Conservation (phyloP, 2,113 vertebrate species). For the Sturnus vulgaris region DNA sequence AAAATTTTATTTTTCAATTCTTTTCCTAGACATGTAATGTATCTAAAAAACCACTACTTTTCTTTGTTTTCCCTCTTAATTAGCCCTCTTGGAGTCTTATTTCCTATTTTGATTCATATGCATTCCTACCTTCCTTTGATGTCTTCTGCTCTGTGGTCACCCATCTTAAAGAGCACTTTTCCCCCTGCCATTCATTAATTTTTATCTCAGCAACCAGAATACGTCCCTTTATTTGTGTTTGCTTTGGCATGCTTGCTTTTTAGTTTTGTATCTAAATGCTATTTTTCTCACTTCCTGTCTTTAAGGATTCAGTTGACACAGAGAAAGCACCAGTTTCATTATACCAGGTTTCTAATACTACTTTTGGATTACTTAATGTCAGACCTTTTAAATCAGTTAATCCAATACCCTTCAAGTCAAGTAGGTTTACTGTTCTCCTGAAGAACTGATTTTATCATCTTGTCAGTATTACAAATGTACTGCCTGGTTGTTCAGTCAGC, state of each 20-base stretch:
- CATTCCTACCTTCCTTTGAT: not conserved
- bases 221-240: not conserved
- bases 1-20: not conserved
- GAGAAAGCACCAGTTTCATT: not conserved
- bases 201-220: not conserved
- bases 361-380: not conserved
- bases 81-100: not conserved
- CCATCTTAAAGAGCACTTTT: not conserved
- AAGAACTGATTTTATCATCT: not conserved
- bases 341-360: not conserved
- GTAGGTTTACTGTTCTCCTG: not conserved
- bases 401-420: not conserved
- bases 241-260: not conserved
- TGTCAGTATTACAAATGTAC: not conserved
- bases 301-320: not conserved
- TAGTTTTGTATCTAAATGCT: not conserved
- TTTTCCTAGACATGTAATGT: not conserved
- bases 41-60: not conserved
- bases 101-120: not conserved
- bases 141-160: not conserved
- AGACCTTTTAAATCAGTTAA: slow-evolving; percentile 42
- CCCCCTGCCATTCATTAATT: not conserved
- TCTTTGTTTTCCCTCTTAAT: not conserved
- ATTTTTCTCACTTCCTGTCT: not conserved
- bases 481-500: not conserved